These are phyloP conservation scores for Crepidodera aurea DNA, from an alignment of 2,888 invertebrate species.

Conservation along the genomic window DNA sequence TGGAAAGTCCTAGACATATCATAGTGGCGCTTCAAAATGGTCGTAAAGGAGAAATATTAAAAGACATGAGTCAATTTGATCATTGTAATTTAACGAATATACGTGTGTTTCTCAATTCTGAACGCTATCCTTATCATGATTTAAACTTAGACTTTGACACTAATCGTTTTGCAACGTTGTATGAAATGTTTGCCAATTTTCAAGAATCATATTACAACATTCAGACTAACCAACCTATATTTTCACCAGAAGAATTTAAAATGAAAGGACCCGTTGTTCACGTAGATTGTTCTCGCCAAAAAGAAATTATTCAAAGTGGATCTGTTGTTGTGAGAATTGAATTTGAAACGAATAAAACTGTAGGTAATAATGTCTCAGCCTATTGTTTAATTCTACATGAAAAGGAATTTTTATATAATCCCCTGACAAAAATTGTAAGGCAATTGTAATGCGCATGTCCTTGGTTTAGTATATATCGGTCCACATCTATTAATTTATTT, in stretches of 20 bases:
- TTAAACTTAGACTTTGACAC: slow-evolving; percentile 16
- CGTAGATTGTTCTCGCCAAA: background rate
- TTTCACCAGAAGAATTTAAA: background rate
- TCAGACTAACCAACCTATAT: background rate
- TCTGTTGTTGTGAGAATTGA: background rate
- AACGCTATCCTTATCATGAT: slow-evolving; percentile 7
- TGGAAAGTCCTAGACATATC: slow-evolving; percentile 27
- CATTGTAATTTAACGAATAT: slow-evolving; percentile 25
- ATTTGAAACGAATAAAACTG: background rate
- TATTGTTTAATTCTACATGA: slow-evolving; percentile 1
- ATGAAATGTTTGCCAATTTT: slow-evolving; percentile 34
- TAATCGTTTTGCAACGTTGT: slow-evolving; percentile 24
- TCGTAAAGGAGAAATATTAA: slow-evolving; percentile 10
- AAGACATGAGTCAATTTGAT: slow-evolving; percentile 26
- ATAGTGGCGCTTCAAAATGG: slow-evolving; percentile 17
- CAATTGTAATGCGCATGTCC: background rate
- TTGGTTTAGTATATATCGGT: too few species aligned
- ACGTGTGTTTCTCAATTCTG: slow-evolving; percentile 28
- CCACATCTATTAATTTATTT: too few species aligned
- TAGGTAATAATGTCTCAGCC: background rate
- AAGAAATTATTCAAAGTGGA: background rate
- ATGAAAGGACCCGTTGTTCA: background rate
- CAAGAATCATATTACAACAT: slow-evolving; percentile 21
- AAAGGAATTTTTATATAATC: too few species aligned
- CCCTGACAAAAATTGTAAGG: too few species aligned